Conservation (phyloP, 1,140 invertebrate genomes). For the Bursaphelenchus mucronatus region DNA sequence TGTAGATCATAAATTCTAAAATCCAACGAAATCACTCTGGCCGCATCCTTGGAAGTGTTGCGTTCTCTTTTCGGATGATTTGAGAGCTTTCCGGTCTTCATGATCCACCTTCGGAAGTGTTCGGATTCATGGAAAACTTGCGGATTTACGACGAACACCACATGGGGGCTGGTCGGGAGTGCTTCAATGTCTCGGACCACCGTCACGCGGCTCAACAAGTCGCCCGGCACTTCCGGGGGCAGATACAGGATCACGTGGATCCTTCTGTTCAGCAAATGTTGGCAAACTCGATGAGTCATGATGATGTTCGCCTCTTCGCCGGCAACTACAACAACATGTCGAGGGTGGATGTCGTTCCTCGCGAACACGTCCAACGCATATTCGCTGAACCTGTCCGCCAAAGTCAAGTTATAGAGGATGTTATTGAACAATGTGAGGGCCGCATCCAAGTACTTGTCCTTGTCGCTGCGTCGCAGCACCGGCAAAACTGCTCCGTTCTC, state of each 20-base stretch:
- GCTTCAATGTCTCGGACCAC: neutral
- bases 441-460: neutral
- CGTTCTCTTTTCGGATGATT: neutral
- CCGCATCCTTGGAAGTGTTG: neutral
- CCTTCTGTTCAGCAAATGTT: slow-evolving; percentile 6
- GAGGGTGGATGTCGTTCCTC: neutral
- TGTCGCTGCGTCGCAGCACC: slow-evolving; percentile 2
- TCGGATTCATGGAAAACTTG: slow-evolving; percentile 3
- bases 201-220: neutral
- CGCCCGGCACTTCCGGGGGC: neutral
- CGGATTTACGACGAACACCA: slow-evolving; percentile 2
- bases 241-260: neutral
- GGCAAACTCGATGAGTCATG: slow-evolving; percentile 3
- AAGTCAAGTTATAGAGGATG: neutral
- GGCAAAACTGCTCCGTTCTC: slow-evolving; percentile 8
- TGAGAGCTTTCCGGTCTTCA: neutral
- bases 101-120: slow-evolving; percentile 5
- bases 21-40: slow-evolving; percentile 10
- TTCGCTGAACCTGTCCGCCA: slow-evolving; percentile 12
- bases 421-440: neutral
- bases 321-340: slow-evolving; percentile 12
- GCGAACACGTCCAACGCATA: slow-evolving; percentile 1
- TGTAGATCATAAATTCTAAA: slow-evolving; percentile 12
- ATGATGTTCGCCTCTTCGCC: neutral
- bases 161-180: slow-evolving; percentile 2